Evolutionary conservation across 2,113 vertebrate genomes (phyloP).

Genomic region (Epinephelus lanceolatus): DNA sequence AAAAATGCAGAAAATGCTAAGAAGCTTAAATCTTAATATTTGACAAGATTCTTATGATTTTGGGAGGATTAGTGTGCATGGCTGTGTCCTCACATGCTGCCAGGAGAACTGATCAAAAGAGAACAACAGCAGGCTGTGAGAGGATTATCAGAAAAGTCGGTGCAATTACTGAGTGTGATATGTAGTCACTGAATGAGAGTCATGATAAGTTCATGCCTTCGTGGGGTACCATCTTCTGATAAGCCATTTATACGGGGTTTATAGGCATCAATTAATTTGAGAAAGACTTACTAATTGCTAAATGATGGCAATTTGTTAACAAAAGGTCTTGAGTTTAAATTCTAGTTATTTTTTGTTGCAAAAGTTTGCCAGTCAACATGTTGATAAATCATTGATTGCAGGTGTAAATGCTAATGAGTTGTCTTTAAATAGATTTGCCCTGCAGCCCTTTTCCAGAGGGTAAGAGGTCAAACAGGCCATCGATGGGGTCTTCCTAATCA

Average conservation of each 20-base stretch:
- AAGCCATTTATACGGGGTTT: background rate
- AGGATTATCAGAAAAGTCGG: constrained; percentile 1
- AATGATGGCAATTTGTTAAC: no score
- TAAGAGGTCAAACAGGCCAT: background rate
- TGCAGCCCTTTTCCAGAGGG: background rate
- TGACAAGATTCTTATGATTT: background rate
- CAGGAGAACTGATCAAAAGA: background rate
- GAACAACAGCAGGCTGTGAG: background rate
- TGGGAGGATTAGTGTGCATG: constrained; percentile 28
- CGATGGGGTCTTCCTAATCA: background rate
- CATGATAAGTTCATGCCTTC: background rate
- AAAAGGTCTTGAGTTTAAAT: background rate
- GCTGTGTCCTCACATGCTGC: background rate
- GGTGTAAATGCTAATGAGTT: constrained; percentile 2
- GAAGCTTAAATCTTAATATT: constrained; percentile 33
- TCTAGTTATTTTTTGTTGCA: background rate
- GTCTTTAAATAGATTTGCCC: background rate
- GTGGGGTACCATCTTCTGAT: background rate
- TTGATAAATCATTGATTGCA: background rate
- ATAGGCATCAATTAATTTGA: background rate
- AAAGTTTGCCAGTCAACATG: background rate
- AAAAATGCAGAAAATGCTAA: constrained; percentile 15
- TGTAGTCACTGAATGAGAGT: background rate
- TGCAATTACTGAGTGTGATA: background rate
- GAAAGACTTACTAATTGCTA: background rate